Percentiles rank a stretch among this genome's conserved stretches.
Conservation (phyloP, 2,888 invertebrate genomes). For the Xylophagus ater region DNA sequence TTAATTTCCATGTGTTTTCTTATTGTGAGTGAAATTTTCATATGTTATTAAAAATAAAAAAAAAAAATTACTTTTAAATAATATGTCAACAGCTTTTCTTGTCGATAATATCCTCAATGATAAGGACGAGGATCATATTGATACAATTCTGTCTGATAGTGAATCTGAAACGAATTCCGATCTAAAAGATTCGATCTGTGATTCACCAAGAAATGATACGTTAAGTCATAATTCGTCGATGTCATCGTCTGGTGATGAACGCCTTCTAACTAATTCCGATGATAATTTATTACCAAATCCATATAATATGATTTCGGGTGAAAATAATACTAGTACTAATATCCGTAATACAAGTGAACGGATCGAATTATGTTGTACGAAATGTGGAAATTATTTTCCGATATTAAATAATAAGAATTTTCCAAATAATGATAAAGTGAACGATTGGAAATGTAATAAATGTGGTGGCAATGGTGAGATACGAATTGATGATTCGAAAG, state of each 20-base stretch:
- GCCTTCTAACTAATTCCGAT: conserved; percentile 6
- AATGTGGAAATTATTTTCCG: conserved; percentile 27
- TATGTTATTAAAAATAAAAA: too few species aligned
- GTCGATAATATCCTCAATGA: conserved; percentile 37
- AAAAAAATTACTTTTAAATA: too few species aligned
- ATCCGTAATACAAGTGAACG: conserved; percentile 19
- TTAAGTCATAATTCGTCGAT: conserved; percentile 28
- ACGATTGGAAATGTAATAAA: conserved; percentile 32
- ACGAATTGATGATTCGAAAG: conserved; percentile 18
- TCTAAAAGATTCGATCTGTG: conserved; percentile 26
- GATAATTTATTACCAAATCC: conserved; percentile 10
- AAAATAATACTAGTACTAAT: neutral
- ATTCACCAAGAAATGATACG: conserved; percentile 21
- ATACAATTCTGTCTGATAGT: conserved; percentile 22
- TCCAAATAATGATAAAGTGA: conserved; percentile 8
- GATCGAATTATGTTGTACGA: conserved; percentile 29
- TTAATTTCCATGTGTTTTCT: too few species aligned
- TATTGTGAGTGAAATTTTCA: too few species aligned
- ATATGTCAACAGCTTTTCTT: conserved; percentile 37
- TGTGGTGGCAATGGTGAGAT: conserved; percentile 22
- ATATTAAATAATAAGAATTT: conserved; percentile 10
- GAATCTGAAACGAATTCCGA: conserved; percentile 24
- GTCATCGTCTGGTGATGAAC: conserved; percentile 20
- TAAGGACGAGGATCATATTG: conserved; percentile 25
- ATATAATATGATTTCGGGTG: conserved; percentile 11